Percentiles rank a stretch among this genome's conserved stretches.
Evolutionary conservation across 2,113 vertebrate genomes (phyloP).

Genomic region (Amblyornis subalaris): DNA sequence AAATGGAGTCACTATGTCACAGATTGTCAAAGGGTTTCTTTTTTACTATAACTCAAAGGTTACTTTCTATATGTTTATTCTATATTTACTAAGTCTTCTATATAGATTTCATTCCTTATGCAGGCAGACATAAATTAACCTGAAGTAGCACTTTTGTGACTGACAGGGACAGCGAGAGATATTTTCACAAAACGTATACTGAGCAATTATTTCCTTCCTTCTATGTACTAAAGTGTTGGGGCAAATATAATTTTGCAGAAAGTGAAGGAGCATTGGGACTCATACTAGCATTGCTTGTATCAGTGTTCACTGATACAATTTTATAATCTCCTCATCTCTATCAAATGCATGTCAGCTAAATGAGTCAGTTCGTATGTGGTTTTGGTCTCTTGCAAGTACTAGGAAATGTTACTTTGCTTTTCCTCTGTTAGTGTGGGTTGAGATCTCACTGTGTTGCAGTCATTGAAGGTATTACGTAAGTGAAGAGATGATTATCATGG

Average conservation of each 20-base stretch:
- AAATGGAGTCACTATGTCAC: not conserved
- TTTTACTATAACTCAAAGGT: not conserved
- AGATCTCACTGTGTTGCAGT: not conserved
- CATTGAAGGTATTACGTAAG: not conserved
- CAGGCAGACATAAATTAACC: not conserved
- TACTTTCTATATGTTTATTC: not conserved
- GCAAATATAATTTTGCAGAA: not conserved
- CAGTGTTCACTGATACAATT: not conserved
- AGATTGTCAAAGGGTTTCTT: not conserved
- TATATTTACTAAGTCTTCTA: not conserved
- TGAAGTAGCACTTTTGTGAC: not conserved
- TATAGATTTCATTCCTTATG: not conserved
- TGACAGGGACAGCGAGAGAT: not conserved
- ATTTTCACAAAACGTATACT: not conserved
- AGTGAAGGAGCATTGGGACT: not conserved
- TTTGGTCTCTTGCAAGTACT: not conserved
- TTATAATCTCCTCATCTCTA: not conserved
- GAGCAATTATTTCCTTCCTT: not conserved
- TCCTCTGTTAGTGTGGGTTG: not conserved
- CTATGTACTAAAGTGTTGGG: not conserved
- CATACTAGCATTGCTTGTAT: not conserved
- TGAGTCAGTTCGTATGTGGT: rapidly evolving
- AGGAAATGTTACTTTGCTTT: not conserved
- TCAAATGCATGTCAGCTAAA: not conserved
- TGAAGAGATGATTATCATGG: not conserved